A percentile compares a stretch with the other conserved stretches of the same genome.
Conservation (phyloP, 2,113 vertebrate genomes). For the Hystrix brachyura region DNA sequence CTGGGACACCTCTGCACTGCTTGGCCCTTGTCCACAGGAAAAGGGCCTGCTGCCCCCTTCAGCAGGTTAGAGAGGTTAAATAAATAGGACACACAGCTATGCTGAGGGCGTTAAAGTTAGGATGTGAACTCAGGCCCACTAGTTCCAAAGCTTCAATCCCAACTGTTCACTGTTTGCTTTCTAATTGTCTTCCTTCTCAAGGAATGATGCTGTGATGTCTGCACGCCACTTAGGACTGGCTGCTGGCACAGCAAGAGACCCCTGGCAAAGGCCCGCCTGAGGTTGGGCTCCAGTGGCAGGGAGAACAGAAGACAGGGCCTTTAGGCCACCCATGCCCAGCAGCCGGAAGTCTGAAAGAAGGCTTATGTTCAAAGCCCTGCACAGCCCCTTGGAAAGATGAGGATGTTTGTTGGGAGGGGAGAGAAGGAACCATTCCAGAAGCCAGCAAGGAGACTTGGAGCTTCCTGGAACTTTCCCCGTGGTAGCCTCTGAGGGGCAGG, state of each 20-base stretch:
- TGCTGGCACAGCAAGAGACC: background rate
- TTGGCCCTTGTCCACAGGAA: background rate
- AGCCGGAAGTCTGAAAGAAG: background rate
- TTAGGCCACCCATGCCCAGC: rapidly evolving
- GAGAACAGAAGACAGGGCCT: background rate
- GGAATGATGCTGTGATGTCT: background rate
- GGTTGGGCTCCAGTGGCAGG: background rate
- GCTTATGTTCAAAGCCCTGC: background rate
- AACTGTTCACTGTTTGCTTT: background rate
- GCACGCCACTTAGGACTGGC: background rate
- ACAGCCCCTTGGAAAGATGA: background rate
- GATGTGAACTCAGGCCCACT: background rate
- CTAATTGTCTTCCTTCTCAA: background rate
- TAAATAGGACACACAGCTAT: background rate
- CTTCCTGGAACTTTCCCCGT: background rate
- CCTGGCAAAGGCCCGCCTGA: slow-evolving; percentile 2
- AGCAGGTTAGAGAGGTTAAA: background rate
- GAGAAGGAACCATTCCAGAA: slow-evolving; percentile 21
- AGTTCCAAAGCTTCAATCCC: background rate
- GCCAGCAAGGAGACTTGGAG: slow-evolving; percentile 34
- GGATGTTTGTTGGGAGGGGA: background rate
- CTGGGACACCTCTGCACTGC: background rate
- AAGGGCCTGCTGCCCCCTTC: background rate
- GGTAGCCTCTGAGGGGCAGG: background rate
- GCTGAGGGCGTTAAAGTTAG: background rate